phyloP scores from a whole-genome alignment of 2,888 invertebrate species.

The Punctoribates punctum region DNA sequence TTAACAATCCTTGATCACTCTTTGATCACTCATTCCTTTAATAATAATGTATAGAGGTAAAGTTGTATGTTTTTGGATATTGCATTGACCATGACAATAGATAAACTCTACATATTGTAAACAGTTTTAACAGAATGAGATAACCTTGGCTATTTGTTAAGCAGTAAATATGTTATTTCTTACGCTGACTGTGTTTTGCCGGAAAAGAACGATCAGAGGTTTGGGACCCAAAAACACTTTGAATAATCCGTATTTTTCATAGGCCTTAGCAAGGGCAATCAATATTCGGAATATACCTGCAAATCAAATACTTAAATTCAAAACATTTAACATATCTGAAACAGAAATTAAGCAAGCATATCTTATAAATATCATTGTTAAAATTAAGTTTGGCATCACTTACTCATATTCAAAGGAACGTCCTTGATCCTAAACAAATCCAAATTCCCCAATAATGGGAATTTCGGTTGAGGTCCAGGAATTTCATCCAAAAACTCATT shows the following conservation, averaged over 20 bases:
- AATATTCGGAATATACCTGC: neutral
- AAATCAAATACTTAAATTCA: neutral
- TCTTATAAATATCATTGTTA: too few species aligned
- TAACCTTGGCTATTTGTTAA: too few species aligned
- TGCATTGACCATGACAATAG: too few species aligned
- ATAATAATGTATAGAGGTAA: too few species aligned
- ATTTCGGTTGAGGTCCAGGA: slow-evolving; percentile 16
- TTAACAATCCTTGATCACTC: too few species aligned
- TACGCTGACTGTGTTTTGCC: slow-evolving; percentile 10
- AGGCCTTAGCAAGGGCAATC: neutral
- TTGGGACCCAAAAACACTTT: neutral
- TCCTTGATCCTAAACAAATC: neutral
- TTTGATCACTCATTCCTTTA: too few species aligned
- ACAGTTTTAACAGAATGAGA: too few species aligned
- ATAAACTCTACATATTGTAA: too few species aligned
- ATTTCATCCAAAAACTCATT: neutral
- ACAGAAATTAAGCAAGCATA: too few species aligned
- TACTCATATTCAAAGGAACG: neutral
- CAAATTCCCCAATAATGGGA: slow-evolving; percentile 5
- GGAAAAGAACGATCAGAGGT: neutral
- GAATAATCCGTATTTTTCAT: neutral
- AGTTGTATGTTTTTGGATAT: too few species aligned
- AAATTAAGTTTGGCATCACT: too few species aligned
- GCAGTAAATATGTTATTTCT: neutral
- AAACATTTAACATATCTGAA: neutral